A percentile compares a stretch with the other conserved stretches of the same genome.
These are phyloP conservation scores for Ficedula albicollis DNA, from an alignment of 2,797 vertebrate species.

Conservation along the genomic window DNA sequence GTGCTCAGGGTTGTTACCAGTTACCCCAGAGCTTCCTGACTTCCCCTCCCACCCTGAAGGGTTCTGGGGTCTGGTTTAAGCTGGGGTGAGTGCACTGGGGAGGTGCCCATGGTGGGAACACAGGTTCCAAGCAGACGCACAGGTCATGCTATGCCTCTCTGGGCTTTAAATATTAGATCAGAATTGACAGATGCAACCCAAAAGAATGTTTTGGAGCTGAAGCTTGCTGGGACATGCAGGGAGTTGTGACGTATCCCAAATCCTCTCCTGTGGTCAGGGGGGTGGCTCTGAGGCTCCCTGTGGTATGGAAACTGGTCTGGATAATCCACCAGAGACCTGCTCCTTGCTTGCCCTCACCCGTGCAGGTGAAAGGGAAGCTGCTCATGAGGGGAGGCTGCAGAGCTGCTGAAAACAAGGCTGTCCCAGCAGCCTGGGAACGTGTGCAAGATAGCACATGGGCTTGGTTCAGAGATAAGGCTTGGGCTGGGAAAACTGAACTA, in stretches of 20 bases:
- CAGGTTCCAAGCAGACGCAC: not conserved
- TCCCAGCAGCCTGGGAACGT: not conserved
- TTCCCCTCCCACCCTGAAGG: not conserved
- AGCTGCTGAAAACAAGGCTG: rapidly evolving
- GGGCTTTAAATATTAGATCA: not conserved
- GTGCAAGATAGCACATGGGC: rapidly evolving
- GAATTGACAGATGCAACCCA: not conserved
- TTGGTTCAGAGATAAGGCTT: not conserved
- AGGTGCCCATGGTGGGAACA: rapidly evolving
- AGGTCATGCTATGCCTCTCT: rapidly evolving
- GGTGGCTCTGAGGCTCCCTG: not conserved
- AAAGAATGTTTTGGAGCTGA: not conserved
- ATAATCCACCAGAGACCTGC: not conserved
- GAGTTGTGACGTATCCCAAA: not conserved
- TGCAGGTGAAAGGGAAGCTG: not conserved
- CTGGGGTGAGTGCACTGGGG: not conserved
- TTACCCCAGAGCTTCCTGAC: not conserved
- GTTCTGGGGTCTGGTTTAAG: not conserved
- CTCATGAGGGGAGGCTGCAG: rapidly evolving
- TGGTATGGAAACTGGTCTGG: not conserved
- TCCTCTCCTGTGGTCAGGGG: not conserved
- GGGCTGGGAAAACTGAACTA: not conserved
- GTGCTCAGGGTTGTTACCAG: not conserved
- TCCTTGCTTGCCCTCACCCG: not conserved
- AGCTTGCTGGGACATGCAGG: not conserved